phyloP scores from a whole-genome alignment of 2,888 invertebrate genomes.

The Drosophila vallismaia region DNA sequence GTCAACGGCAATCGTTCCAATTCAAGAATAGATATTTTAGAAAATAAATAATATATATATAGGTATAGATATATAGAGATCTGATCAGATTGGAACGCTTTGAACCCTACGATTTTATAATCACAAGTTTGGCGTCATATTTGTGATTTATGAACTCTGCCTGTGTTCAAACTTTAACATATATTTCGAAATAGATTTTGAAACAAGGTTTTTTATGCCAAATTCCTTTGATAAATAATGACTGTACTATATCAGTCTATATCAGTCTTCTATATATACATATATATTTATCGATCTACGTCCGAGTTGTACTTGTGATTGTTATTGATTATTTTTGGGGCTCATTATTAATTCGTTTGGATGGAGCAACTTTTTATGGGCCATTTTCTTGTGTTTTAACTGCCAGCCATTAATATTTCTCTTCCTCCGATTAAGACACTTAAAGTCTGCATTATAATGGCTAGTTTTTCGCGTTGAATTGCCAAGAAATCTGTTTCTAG shows the following conservation, averaged over 20 bases:
- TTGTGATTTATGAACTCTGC: constrained; percentile 5
- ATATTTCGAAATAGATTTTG: not conserved
- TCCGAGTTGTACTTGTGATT: not conserved
- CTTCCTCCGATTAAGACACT: constrained; percentile 2
- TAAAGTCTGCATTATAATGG: not conserved
- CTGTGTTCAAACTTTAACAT: constrained; percentile 1
- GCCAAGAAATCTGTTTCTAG: too few species aligned
- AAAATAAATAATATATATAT: not conserved
- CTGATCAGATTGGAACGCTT: not conserved
- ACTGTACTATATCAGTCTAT: not conserved
- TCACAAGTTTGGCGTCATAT: constrained; percentile 1
- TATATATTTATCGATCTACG: too few species aligned
- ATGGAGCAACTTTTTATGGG: not conserved
- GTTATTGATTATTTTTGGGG: not conserved
- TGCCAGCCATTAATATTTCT: constrained; percentile 2
- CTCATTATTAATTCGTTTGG: not conserved
- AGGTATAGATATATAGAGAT: too few species aligned
- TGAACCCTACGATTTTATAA: not conserved
- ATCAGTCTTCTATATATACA: too few species aligned
- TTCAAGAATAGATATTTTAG: not conserved
- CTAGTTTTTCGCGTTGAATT: not conserved
- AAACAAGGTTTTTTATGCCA: not conserved
- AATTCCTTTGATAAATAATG: constrained; percentile 1
- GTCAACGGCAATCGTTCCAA: not conserved
- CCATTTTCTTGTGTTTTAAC: not conserved